phyloP scores from a whole-genome alignment of 37 sponge, comb jelly and placozoan genomes.

The Bolinopsis microptera region DNA sequence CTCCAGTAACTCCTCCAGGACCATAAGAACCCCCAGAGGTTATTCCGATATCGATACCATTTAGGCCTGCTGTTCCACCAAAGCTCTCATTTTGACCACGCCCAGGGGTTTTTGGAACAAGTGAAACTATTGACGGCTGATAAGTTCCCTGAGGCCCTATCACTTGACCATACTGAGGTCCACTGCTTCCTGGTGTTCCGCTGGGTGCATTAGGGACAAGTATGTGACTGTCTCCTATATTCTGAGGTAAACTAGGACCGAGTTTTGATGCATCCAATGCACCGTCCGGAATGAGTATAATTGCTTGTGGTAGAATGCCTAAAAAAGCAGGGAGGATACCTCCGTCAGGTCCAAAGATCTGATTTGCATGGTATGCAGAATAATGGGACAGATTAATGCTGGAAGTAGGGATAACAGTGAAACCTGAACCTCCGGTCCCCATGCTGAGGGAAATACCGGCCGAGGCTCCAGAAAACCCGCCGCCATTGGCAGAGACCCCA shows the following conservation, averaged over 20 bases:
- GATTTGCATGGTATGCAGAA: background rate
- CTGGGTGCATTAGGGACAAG: background rate
- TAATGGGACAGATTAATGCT: background rate
- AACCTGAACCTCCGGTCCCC: background rate
- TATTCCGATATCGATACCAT: background rate
- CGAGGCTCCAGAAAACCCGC: background rate
- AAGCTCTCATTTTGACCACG: background rate
- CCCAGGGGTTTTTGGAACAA: background rate
- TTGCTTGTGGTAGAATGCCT: background rate
- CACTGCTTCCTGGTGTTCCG: background rate
- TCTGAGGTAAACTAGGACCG: background rate
- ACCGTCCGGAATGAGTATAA: background rate
- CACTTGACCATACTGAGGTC: background rate
- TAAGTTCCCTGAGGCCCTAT: background rate
- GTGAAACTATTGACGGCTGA: background rate
- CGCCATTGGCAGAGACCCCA: background rate
- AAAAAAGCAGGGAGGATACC: background rate
- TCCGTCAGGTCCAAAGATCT: background rate
- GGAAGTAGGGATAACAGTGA: background rate
- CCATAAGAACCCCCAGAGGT: background rate
- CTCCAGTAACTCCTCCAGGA: conserved; percentile 25
- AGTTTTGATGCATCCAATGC: background rate
- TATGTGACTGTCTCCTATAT: background rate
- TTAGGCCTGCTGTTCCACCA: background rate
- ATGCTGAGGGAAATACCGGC: background rate